Evolutionary conservation across 2,797 vertebrate species (phyloP).

Genomic region (Spea hammondii): DNA sequence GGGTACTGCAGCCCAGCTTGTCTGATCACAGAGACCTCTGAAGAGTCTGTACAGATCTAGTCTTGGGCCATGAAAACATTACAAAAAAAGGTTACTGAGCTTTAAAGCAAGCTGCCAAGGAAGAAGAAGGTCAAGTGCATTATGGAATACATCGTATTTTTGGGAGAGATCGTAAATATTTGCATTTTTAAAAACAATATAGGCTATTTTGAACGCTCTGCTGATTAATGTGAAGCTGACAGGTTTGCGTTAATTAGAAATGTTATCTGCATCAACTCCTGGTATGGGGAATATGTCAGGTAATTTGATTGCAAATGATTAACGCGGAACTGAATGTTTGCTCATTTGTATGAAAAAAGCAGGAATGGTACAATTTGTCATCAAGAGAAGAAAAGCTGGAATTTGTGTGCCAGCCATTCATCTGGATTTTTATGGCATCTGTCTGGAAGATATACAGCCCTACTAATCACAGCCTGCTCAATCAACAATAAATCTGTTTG

Average conservation of each 20-base stretch:
- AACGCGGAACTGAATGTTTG: not conserved
- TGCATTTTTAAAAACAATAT: too few species aligned
- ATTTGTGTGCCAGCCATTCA: not conserved
- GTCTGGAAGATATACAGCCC: slow-evolving; percentile 3
- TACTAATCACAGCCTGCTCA: not conserved
- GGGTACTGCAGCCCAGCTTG: too few species aligned
- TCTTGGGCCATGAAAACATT: too few species aligned
- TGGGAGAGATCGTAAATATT: too few species aligned
- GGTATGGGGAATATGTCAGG: not conserved
- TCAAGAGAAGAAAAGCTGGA: not conserved
- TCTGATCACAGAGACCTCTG: too few species aligned
- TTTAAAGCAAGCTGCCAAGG: too few species aligned
- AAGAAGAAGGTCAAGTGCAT: too few species aligned
- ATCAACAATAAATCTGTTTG: slow-evolving; percentile 5
- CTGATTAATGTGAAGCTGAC: too few species aligned
- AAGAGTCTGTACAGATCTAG: too few species aligned
- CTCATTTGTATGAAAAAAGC: slow-evolving; percentile 7
- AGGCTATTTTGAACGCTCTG: too few species aligned
- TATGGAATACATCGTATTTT: too few species aligned
- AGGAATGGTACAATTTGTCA: not conserved
- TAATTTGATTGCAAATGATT: not conserved
- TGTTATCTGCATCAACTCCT: not conserved
- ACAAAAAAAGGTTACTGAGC: too few species aligned
- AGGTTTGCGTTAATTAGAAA: not conserved
- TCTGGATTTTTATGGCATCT: not conserved